A percentile compares a stretch with the other conserved stretches of the same genome.
Conservation (phyloP, 2,888 invertebrate genomes). For the Hedya salicella region DNA sequence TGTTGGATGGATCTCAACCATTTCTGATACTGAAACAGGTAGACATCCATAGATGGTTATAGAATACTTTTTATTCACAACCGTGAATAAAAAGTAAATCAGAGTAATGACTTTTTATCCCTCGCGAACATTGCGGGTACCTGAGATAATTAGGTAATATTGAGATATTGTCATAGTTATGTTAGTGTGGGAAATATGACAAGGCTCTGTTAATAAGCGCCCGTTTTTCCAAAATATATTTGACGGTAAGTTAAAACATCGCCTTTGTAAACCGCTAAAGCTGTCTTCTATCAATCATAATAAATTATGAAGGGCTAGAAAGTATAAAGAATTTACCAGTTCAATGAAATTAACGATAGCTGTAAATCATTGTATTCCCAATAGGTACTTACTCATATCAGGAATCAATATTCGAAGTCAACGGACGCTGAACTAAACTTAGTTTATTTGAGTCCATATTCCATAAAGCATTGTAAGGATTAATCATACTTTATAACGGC, state of each 20-base stretch:
- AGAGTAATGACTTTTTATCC: no score
- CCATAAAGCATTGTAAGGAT: background rate
- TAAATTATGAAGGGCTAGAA: background rate
- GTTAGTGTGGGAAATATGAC: no score
- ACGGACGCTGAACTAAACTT: background rate
- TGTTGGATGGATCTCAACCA: no score
- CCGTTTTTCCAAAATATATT: background rate
- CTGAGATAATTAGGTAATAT: no score
- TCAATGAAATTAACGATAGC: slow-evolving; percentile 4
- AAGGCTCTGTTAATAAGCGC: background rate
- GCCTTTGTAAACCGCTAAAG: background rate
- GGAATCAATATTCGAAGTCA: background rate
- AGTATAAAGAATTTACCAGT: background rate
- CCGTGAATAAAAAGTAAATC: no score
- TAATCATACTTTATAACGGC: no score
- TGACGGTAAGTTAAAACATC: background rate
- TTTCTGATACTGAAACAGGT: no score
- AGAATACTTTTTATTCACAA: no score
- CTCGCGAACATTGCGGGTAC: no score
- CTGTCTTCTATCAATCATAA: slow-evolving; percentile 3
- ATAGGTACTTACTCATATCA: background rate
- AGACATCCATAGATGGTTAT: no score
- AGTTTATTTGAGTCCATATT: background rate
- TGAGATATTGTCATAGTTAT: no score
- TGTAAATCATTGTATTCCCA: background rate